Evolutionary conservation across 92 coral and sea anemone species (phyloP), one percentile per base, ranked within the genome.

Genomic region (Epizoanthus ramosus): DNA sequence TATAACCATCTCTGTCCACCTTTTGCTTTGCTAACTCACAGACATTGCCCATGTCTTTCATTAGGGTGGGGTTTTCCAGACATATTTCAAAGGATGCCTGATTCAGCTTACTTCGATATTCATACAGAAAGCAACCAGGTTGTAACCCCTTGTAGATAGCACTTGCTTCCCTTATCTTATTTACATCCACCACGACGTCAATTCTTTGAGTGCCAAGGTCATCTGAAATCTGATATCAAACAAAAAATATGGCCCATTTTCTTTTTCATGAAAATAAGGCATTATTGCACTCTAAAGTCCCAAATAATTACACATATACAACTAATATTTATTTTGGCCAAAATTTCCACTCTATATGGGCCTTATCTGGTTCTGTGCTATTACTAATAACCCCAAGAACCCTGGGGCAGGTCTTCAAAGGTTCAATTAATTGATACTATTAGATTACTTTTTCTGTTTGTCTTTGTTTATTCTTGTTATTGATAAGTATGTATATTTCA

Each of bases 21-120:
- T 85, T 75, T 73, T 66, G 37, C 41, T 56, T 82, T 41, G 79
- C 86, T 8, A 72, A 43, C 79, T 84, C 81, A 73, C 37, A 21
- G 47, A 84, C 73, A 28, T 39, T 31, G 37, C 82, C 74, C 82
- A 35, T 74, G 14, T n/a, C 45, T 22, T 31, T 21, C 52, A 84
- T 14, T 12, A 84, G 71, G 50, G 70, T 67, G 3, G 79, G 84
- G 53, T 85, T 75, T 53, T 85, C 88, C 8, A 85, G 88, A 14
- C 75, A 64, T 14, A 85, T 69, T n/a, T 75, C 35, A 13, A 75
- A 64, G 25, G 88, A 73, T 6, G 88, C 88, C 17, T 75, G 77
- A 85, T 85, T 85, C 1, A 85, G 76, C 57, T 64, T 75, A 31
- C 83, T 50, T 83, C 86, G 43, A 8, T 83, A 83, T 15, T 83